Evolutionary conservation across 2,113 vertebrate genomes (phyloP).

Genomic region (Cololabis saira): DNA sequence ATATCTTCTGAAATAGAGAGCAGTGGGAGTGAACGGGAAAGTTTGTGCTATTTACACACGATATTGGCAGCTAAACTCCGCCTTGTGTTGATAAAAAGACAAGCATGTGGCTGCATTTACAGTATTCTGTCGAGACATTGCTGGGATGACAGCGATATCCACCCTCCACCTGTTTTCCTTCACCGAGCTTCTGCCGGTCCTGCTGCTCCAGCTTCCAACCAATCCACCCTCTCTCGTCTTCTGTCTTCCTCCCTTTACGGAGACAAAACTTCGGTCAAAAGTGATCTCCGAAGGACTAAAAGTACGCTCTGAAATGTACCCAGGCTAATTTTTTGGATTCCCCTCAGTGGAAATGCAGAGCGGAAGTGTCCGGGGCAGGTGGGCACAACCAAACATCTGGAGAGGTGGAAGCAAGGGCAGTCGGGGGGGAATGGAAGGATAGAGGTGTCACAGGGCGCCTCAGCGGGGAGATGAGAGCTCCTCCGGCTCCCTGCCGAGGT

Average conservation of each 20-base stretch:
- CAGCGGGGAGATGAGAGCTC: constrained; percentile 70
- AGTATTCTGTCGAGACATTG: constrained; percentile 40
- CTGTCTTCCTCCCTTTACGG: too few relatives aligned
- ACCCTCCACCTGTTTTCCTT: constrained; percentile 10
- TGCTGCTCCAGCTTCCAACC: too few relatives aligned
- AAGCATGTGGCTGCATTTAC: constrained; percentile 54
- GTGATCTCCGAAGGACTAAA: background rate
- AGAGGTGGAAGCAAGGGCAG: constrained; percentile 44
- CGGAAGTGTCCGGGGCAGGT: constrained; percentile 32
- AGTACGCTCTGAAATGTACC: background rate
- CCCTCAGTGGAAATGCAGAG: constrained; percentile 21
- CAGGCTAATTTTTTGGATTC: background rate
- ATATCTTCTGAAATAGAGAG: too few relatives aligned
- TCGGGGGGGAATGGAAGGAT: constrained; percentile 52
- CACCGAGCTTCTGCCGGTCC: too few relatives aligned
- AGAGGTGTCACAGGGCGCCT: constrained; percentile 58
- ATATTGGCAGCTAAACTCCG: background rate
- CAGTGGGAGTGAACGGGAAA: too few relatives aligned
- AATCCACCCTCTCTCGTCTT: too few relatives aligned
- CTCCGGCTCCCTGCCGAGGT: constrained; percentile 74
- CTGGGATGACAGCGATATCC: constrained; percentile 29
- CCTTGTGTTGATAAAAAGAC: constrained; percentile 26
- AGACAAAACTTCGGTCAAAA: too few relatives aligned
- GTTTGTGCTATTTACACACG: too few relatives aligned
- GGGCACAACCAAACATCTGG: constrained; percentile 69